phyloP scores from a whole-genome alignment of 2,113 vertebrate genomes.

The Baryphthengus martii region DNA sequence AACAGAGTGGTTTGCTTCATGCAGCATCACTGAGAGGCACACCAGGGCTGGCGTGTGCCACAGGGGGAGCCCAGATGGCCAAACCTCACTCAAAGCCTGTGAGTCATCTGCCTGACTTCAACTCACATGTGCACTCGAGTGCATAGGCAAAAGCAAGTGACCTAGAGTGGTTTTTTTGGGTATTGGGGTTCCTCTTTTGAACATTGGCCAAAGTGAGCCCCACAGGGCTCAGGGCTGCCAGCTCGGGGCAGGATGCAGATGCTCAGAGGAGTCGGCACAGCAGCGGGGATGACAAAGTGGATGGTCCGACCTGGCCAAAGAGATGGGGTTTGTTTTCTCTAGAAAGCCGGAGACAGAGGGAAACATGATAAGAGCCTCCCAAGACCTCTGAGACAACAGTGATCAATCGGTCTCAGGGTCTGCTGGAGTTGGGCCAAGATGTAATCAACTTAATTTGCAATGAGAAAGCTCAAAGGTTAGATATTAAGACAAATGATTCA shows the following conservation, averaged over 20 bases:
- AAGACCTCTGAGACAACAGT: not conserved
- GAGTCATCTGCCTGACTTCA: not conserved
- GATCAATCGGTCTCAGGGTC: not conserved
- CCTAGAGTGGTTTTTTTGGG: not conserved
- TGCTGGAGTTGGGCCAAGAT: not conserved
- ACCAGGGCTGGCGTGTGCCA: rapidly evolving
- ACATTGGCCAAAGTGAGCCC: not conserved
- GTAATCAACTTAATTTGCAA: not conserved
- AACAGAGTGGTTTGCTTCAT: not conserved
- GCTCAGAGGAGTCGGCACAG: rapidly evolving
- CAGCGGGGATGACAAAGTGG: not conserved
- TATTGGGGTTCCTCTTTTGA: not conserved
- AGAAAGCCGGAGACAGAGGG: not conserved
- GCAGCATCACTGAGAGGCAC: not conserved
- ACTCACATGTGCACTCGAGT: rapidly evolving
- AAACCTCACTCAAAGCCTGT: not conserved
- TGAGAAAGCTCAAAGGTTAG: not conserved
- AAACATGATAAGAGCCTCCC: not conserved
- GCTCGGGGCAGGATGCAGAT: not conserved
- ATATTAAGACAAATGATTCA: not conserved
- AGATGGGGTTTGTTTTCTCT: slow-evolving; percentile 11
- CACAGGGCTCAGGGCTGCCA: rapidly evolving
- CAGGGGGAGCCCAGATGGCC: not conserved
- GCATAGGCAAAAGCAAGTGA: not conserved
- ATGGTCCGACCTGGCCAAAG: not conserved